Percentiles rank a stretch among this genome's conserved stretches.
Conservation (phyloP, 2,797 vertebrate species). For the Vireo griseus region DNA sequence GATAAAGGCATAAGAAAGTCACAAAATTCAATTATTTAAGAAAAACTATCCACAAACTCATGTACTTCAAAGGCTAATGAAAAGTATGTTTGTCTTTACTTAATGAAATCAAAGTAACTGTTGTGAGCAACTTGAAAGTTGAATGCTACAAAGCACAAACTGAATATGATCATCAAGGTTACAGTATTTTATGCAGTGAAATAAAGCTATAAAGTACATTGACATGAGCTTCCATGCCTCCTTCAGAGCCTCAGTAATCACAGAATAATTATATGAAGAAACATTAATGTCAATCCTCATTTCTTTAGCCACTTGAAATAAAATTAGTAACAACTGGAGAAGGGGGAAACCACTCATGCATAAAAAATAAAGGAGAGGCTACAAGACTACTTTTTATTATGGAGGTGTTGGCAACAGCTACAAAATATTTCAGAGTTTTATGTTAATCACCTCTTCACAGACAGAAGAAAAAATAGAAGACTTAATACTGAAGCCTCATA, state of each 20-base stretch:
- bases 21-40: not conserved
- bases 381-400: not conserved
- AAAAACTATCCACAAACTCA: not conserved
- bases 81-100: not conserved
- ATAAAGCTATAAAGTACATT: conserved; percentile 5
- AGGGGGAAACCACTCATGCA: not conserved
- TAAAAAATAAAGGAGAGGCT: not conserved
- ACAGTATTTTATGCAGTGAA: not conserved
- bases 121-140: conserved; percentile 6
- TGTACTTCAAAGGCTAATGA: not conserved
- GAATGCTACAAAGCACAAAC: not conserved
- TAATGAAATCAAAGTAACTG: conserved; percentile 16
- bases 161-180: not conserved
- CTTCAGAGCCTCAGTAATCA: conserved; percentile 27
- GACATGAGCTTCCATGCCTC: not conserved
- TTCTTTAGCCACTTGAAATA: not conserved
- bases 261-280: conserved; percentile 17
- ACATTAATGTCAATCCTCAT: conserved; percentile 23
- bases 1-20: not conserved
- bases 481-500: not conserved
- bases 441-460: not conserved
- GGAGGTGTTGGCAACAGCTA: not conserved
- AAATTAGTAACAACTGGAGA: not conserved
- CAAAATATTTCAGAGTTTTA: not conserved
- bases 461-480: not conserved